Base-by-base conservation (phyloP, 2,113 vertebrate species). In the Neomonachus schauinslandi region DNA sequence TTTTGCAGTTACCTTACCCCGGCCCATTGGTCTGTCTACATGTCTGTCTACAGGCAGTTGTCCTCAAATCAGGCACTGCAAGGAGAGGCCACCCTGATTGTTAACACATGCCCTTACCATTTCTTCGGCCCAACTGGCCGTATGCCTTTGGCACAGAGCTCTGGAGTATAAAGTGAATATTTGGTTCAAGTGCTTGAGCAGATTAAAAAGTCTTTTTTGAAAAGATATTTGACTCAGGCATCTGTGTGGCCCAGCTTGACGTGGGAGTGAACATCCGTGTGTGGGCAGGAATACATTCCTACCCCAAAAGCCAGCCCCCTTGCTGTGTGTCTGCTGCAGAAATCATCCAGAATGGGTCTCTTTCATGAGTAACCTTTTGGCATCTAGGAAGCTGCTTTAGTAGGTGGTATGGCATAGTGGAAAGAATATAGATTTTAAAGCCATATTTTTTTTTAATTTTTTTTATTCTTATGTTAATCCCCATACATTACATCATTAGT, bases 371-470 rank as follows among this genome's bases (percentile, higher is more conserved):
- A 65, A 91, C 65, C 65, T 61, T 77, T 88, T 10, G 33, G 77
- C 89, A 65, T 87, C 39, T 36, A 57, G 69, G 51, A 83, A 91
- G 83, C 69, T 65, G 21, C 39, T 42, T 46, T 19, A 28, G 39
- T 15, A 85, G 81, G 19, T 42, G 5, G 59, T 39, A 13, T 28
- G 26, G 81, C 42, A 65, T 0, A 79, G 26, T 72, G 28, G 42
- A 72, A 96, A 91, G 26, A 91, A 88, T 5, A n/a, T 7, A 90
- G 61, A 77, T 81, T 77, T 87, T 96, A 69, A 91, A 28, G 51
- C 77, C 3, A 21, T 46, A n/a, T 22, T 82, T 16, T 39, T 39
- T 39, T 39, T 39, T 39, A 39, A 39, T 39, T 39, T 39, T 39
- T 39, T 39, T 39, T 39, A 39, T 39, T 39, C 39, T 39, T 39